These are phyloP conservation scores for Muntiacus muntjak DNA, from an alignment of 2,113 vertebrate species.

Conservation along the genomic window DNA sequence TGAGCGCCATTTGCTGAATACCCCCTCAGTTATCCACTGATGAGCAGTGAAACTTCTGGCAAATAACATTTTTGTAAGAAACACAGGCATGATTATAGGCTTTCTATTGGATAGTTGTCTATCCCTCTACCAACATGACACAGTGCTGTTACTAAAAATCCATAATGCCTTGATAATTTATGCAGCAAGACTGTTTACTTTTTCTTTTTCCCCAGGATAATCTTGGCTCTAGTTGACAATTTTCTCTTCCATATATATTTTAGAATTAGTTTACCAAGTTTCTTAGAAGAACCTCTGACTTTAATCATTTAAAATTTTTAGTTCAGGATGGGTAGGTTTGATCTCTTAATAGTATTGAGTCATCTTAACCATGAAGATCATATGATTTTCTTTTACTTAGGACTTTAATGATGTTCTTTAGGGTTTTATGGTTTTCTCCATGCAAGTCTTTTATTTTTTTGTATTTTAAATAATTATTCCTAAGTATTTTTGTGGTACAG, in stretches of 20 bases:
- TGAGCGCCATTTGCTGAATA: not conserved
- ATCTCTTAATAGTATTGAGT: not conserved
- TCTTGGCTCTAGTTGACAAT: not conserved
- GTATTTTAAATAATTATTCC: not conserved
- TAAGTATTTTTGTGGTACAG: not conserved
- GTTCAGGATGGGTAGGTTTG: not conserved
- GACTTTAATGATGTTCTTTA: not conserved
- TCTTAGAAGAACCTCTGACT: not conserved
- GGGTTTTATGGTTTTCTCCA: not conserved
- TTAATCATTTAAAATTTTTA: not conserved
- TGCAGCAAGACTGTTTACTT: not conserved
- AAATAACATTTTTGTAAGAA: not conserved
- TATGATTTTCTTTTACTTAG: not conserved
- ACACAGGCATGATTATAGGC: not conserved
- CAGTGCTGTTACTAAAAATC: not conserved
- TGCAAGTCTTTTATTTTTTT: not conserved
- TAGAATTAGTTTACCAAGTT: not conserved
- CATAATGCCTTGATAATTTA: not conserved
- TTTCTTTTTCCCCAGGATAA: not conserved
- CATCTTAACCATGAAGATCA: not conserved
- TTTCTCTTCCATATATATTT: not conserved
- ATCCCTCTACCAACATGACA: not conserved
- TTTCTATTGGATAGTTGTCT: not conserved
- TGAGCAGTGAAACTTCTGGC: not conserved
- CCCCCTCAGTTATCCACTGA: not conserved